Percentiles rank a stretch among this genome's conserved stretches.
Evolutionary conservation across 1,140 invertebrate genomes (phyloP).

Genomic region (Heliconius congener): DNA sequence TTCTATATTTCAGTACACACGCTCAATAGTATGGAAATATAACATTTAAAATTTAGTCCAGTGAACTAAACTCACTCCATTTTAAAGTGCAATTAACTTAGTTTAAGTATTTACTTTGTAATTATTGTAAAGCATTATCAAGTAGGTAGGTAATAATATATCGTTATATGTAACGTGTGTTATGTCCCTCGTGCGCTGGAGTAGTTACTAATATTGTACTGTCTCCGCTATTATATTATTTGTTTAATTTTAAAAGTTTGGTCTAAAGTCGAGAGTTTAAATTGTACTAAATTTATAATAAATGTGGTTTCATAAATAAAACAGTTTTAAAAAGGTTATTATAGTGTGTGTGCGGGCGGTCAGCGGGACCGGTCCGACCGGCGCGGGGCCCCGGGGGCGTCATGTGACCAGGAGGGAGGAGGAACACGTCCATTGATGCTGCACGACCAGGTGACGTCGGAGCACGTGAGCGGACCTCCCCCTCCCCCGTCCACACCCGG

Average conservation of each 20-base stretch:
- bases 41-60: not conserved
- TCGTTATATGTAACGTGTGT: no score
- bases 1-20: no score
- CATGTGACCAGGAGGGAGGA: conserved; percentile 28
- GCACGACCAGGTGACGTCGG: conserved; percentile 1
- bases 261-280: no score
- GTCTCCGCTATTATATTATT: no score
- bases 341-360: not conserved
- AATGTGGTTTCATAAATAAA: no score
- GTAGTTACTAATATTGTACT: no score
- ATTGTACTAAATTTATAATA: no score
- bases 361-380: not conserved
- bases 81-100: not conserved
- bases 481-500: not conserved
- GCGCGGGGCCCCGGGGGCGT: not conserved
- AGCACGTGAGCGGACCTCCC: conserved; percentile 32
- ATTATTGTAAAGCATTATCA: not conserved
- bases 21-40: not conserved
- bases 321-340: no score
- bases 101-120: not conserved
- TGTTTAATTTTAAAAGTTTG: no score
- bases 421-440: conserved; percentile 24
- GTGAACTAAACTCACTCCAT: not conserved
- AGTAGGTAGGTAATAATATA: not conserved
- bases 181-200: not conserved